Conservation (phyloP, 2,113 vertebrate genomes). For the Protobothrops mucrosquamatus region DNA sequence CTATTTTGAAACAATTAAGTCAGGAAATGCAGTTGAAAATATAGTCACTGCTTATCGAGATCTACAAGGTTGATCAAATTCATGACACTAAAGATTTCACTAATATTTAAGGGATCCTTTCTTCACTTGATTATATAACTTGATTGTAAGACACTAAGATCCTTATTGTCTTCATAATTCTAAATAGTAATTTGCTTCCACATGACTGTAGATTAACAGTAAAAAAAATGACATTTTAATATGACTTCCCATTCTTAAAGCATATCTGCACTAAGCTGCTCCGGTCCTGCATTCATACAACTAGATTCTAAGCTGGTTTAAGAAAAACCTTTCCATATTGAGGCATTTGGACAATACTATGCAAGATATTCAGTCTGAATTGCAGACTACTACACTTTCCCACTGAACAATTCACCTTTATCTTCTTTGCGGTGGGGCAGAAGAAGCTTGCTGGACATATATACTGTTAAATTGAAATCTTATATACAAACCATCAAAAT, state of each 20-base stretch:
- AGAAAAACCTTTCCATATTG: neutral
- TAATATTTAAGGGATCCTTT: conserved; percentile 38
- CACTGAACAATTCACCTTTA: neutral
- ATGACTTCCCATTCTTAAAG: neutral
- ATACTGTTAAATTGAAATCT: neutral
- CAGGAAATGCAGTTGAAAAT: conserved; percentile 50
- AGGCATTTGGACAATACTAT: neutral
- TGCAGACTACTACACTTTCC: neutral
- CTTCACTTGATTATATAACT: conserved; percentile 19
- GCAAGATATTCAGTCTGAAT: neutral
- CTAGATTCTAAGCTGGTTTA: neutral
- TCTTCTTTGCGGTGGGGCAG: neutral
- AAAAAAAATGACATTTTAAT: neutral
- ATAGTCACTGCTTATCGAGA: conserved; percentile 50
- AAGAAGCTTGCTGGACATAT: neutral
- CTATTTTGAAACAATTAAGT: conserved; percentile 49
- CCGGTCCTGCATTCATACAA: neutral
- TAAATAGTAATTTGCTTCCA: neutral
- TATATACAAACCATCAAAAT: neutral
- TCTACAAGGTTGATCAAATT: conserved; percentile 41
- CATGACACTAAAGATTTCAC: conserved; percentile 59
- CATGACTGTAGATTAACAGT: neutral
- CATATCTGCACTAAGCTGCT: neutral
- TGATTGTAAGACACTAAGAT: conserved; percentile 28
- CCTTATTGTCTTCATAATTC: conserved; percentile 3